Conservation (phyloP, 2,113 vertebrate species). For the Motacilla alba region DNA sequence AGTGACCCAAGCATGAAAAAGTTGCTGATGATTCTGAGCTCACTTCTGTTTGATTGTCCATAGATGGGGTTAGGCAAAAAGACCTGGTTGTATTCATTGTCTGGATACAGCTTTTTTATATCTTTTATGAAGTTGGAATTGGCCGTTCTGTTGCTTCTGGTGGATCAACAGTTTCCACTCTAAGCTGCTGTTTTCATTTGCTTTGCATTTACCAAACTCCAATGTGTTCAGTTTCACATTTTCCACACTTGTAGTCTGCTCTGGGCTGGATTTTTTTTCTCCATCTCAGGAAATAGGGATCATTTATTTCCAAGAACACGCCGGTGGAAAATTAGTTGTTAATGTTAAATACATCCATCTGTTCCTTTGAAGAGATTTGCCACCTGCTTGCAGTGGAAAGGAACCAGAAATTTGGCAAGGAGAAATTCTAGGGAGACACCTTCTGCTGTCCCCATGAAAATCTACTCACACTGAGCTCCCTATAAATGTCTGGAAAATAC, state of each 20-base stretch:
- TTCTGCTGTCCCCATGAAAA: not conserved
- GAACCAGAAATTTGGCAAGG: not conserved
- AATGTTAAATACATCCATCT: slow-evolving; percentile 27
- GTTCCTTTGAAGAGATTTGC: slow-evolving; percentile 34
- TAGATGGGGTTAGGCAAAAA: not conserved
- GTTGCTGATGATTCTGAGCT: not conserved
- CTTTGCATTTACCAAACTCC: not conserved
- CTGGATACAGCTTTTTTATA: not conserved
- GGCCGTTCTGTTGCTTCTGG: not conserved
- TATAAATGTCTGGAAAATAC: not conserved
- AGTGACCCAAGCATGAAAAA: not conserved
- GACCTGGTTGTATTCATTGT: not conserved
- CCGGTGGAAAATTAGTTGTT: slow-evolving; percentile 38
- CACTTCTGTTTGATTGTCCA: not conserved
- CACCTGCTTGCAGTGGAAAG: slow-evolving; percentile 21
- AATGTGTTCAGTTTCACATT: not conserved
- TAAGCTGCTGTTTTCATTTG: slow-evolving; percentile 18
- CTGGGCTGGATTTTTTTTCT: not conserved
- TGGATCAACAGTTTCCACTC: not conserved
- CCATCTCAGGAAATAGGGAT: slow-evolving; percentile 8
- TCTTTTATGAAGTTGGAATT: not conserved
- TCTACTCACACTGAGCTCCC: not conserved
- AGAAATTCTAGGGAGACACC: not conserved
- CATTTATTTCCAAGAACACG: slow-evolving; percentile 1
- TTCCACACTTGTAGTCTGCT: slow-evolving; percentile 33